Evolutionary conservation across 2,888 invertebrate species (phyloP), one percentile per base, ranked within the genome.

Genomic region (Syrista parreyssii): DNA sequence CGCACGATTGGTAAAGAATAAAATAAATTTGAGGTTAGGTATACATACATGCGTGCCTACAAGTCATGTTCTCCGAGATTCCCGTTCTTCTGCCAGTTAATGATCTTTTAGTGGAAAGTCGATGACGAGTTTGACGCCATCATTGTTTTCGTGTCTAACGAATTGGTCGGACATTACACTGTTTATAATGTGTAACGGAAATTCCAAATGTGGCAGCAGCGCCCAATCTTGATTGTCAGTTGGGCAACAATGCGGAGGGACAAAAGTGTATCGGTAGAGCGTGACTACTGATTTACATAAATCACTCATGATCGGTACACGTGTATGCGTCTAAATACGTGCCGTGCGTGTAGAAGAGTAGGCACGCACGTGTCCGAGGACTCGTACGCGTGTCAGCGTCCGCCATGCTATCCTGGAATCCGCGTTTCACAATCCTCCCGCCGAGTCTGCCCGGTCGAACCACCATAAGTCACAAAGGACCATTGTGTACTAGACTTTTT

Each of bases 381-480:
- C 40, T 40, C 40, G 40, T 6, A 69, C 69, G 69, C 78, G 79
- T 79, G 78, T 77, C 77, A 76, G 74, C 79, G 78, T 84, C 85
- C 81, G 80, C 83, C 75, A 82, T 79, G 80, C 76, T 83, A 83
- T 84, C 86, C 85, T 87, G 87, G 88, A 87, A 89, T 89, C 80
- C 40, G 15, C 81, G 81, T 89, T 87, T 86, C 87, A 85, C 86
- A 86, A 87, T 84, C 80, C 75, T 78, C 73, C 30, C 36, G 23
- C 30, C 36, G 23, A 31, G 78, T 32, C 68, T 34, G 73, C 78
- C 23, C 71, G 55, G 55, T 34, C 33, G 68, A 78, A 78, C 79
- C 82, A 83, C 84, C 82, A 84, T 85, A 86, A 86, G 81, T 86
- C 85, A 89, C 87, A 89, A 89, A 88, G 88, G 87, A 85, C 88